Evolutionary conservation across 2,113 vertebrate species (phyloP), one percentile per base, ranked within the genome.

Genomic region (Xiphophorus hellerii): DNA sequence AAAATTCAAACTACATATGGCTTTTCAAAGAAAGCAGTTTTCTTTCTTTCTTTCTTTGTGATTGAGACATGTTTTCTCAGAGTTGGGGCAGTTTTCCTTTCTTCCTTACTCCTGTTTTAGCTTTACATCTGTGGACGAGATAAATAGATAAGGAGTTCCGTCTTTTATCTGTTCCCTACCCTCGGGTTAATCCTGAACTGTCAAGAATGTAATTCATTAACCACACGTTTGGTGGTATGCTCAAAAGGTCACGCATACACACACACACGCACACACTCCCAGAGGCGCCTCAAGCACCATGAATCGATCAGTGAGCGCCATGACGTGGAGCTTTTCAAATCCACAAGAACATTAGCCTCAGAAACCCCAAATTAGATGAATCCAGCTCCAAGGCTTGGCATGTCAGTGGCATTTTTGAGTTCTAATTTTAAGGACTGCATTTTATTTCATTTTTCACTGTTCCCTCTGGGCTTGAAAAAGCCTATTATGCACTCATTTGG

Each of bases 171-270:
- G 42, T 70, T 78, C 75, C 64, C 48, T 71, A 74, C 65, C 90
- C 74, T 35, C 58, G 54, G 78, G 80, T 81, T 82, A 77, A 84
- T 85, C 80, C 78, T 81, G 87, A 82, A 69, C 78, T 84, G 84
- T 87, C 85, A 88, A 73, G 79, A 66, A 62, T 82, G 74, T 86
- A 78, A 90, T 90, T 91, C 67, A 89, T 92, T 86, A 84, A 84
- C 83, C 54, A 54, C 80, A 74, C 6, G 9, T 65, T 67, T 48
- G 12, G 39, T 82, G 29, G 76, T 42, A 73, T 42, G 73, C 66
- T 48, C 51, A 54, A 74, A 73, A 58, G 27, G 20, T 39, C 44
- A 28, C n/a, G 28, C n/a, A 31, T 29, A 66, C 69, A 62, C 65
- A 69, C 62, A 81, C 70, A 69, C 30, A 73, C 65, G 73, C 48